A percentile compares a stretch with the other conserved stretches of the same genome.
These are phyloP conservation scores for Epinephelus fuscoguttatus DNA, from an alignment of 2,113 vertebrate species.

Conservation along the genomic window DNA sequence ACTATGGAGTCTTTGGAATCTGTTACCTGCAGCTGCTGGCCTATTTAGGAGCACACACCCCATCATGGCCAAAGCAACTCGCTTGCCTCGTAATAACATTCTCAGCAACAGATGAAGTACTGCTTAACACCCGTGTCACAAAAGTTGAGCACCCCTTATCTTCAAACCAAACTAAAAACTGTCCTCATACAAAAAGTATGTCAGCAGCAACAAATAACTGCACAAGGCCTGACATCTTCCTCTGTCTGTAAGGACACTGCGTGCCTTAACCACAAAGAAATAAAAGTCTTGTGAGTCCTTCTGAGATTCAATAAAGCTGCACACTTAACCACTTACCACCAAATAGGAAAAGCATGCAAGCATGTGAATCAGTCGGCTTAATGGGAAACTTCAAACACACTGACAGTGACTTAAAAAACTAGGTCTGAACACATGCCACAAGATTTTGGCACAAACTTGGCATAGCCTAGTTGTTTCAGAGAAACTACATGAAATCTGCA, in stretches of 20 bases:
- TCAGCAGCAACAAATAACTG: neutral
- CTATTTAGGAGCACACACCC: neutral
- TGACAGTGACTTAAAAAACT: conserved; percentile 45
- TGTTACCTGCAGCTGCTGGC: neutral
- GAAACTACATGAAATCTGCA: conserved; percentile 29
- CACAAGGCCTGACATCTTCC: neutral
- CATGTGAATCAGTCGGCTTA: conserved; percentile 53
- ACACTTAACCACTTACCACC: conserved; percentile 56
- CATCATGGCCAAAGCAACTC: neutral
- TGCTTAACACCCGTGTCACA: neutral
- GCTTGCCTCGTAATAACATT: neutral
- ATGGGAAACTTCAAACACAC: conserved; percentile 36
- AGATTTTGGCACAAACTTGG: conserved; percentile 36
- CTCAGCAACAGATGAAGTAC: neutral
- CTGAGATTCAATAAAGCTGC: conserved; percentile 45
- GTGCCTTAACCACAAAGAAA: neutral
- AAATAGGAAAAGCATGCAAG: conserved; percentile 61
- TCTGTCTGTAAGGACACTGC: conserved; percentile 12
- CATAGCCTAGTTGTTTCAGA: conserved; percentile 37
- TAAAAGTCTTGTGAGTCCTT: conserved; percentile 32
- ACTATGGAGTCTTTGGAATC: neutral
- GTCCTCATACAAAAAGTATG: neutral
- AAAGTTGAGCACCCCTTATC: neutral
- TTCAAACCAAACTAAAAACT: neutral
- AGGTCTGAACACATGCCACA: conserved; percentile 53